These are phyloP conservation scores for Clinocottus analis DNA, from an alignment of 2,113 vertebrate genomes.

Conservation along the genomic window DNA sequence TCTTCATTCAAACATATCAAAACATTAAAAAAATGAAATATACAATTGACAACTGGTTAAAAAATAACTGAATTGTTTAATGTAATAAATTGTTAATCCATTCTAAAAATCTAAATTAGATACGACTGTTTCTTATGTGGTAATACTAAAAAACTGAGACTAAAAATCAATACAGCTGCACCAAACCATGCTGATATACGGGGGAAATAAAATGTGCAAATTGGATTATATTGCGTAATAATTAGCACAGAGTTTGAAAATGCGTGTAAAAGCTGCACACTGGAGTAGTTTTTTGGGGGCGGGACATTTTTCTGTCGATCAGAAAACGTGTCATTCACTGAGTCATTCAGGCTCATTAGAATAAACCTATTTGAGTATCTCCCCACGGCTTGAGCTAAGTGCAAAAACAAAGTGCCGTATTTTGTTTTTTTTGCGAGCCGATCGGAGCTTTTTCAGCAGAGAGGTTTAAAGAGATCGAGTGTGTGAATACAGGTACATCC, in stretches of 20 bases:
- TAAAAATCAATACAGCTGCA: conserved; percentile 8
- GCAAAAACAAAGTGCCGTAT: too few relatives aligned
- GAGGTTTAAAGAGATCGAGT: too few relatives aligned
- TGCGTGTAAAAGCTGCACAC: too few relatives aligned
- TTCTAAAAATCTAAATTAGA: not conserved
- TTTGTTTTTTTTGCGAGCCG: too few relatives aligned
- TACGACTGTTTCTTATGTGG: too few relatives aligned
- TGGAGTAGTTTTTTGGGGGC: too few relatives aligned
- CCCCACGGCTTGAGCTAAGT: too few relatives aligned
- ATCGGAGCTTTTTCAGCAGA: too few relatives aligned
- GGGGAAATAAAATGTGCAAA: conserved; percentile 1
- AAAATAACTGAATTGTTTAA: conserved; percentile 31
- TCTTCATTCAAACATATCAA: conserved; percentile 51
- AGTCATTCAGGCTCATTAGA: not conserved
- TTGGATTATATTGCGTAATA: not conserved
- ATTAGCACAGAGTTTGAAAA: too few relatives aligned
- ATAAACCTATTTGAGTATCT: not conserved
- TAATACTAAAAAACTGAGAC: not conserved
- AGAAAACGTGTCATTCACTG: not conserved
- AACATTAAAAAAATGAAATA: conserved; percentile 47
- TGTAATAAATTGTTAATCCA: conserved; percentile 1
- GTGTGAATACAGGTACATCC: too few relatives aligned
- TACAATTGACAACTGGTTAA: conserved; percentile 65
- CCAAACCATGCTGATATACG: conserved; percentile 44
- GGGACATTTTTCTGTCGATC: not conserved